A percentile compares a stretch with the other conserved stretches of the same genome.
Evolutionary conservation across 2,113 vertebrate species (phyloP).

Genomic region (Nannospalax galili): DNA sequence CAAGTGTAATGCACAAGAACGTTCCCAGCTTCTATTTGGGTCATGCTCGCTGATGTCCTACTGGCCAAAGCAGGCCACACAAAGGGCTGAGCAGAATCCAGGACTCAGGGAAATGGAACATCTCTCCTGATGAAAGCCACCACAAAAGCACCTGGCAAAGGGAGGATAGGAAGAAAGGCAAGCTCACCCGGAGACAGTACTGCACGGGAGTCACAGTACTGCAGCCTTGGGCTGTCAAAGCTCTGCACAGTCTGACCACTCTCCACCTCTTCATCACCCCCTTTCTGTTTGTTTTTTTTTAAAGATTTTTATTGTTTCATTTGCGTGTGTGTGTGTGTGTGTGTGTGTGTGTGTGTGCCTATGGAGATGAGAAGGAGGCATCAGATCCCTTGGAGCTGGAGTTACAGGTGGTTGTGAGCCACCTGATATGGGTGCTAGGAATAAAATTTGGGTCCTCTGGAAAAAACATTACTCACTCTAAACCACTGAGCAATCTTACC

Average conservation of each 20-base stretch:
- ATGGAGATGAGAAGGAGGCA: too few relatives aligned
- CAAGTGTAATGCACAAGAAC: neutral
- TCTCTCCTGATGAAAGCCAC: neutral
- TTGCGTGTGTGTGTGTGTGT: too few relatives aligned
- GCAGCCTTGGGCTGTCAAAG: neutral
- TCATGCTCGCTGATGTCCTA: neutral
- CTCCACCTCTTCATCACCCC: neutral
- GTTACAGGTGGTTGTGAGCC: neutral
- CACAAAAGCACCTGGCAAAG: neutral
- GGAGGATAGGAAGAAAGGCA: rapidly evolving
- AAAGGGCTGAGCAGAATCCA: neutral
- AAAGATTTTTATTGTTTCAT: neutral
- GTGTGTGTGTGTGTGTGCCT: too few relatives aligned
- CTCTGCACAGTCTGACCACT: neutral
- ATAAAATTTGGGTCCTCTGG: neutral
- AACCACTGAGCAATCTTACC: neutral
- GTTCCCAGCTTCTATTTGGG: too few relatives aligned
- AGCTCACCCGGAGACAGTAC: too few relatives aligned
- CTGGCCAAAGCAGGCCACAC: neutral
- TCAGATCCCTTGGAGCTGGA: too few relatives aligned
- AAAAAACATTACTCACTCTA: neutral
- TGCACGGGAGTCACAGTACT: too few relatives aligned
- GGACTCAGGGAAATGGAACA: neutral
- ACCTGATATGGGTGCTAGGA: neutral
- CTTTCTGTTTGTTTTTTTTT: neutral